Evolutionary conservation across 2,888 invertebrate species (phyloP).

Genomic region (Frankliniella intonsa): DNA sequence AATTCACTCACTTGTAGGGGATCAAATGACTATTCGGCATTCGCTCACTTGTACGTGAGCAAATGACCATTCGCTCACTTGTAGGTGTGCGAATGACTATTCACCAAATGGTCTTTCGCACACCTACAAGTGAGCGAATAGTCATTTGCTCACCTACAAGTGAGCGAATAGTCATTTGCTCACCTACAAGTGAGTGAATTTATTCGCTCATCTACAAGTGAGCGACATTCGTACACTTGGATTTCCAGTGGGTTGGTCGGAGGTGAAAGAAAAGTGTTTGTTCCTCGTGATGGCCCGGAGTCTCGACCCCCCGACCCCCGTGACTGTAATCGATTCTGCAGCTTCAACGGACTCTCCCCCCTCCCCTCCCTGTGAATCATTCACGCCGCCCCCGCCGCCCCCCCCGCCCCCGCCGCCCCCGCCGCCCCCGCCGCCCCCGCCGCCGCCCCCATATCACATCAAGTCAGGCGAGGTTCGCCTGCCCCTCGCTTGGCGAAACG

Average conservation of each 20-base stretch:
- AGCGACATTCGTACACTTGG: too few species aligned
- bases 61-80: too few species aligned
- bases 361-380: conserved; percentile 7
- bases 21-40: too few species aligned
- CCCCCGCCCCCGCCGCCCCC: not conserved
- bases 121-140: too few species aligned
- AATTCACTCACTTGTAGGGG: too few species aligned
- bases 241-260: not conserved
- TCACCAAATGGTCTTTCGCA: too few species aligned
- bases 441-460: not conserved
- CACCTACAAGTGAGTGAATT: too few species aligned
- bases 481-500: not conserved
- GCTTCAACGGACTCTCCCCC: not conserved
- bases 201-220: too few species aligned
- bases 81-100: too few species aligned
- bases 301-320: not conserved
- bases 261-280: not conserved
- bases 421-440: not conserved
- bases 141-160: too few species aligned
- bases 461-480: not conserved
- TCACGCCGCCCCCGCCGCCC: not conserved
- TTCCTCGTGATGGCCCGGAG: not conserved
- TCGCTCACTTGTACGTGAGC: too few species aligned
- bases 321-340: conserved; percentile 20
- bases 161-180: too few species aligned